Conservation (phyloP, 2,113 vertebrate genomes). For the Trogon surrucura region DNA sequence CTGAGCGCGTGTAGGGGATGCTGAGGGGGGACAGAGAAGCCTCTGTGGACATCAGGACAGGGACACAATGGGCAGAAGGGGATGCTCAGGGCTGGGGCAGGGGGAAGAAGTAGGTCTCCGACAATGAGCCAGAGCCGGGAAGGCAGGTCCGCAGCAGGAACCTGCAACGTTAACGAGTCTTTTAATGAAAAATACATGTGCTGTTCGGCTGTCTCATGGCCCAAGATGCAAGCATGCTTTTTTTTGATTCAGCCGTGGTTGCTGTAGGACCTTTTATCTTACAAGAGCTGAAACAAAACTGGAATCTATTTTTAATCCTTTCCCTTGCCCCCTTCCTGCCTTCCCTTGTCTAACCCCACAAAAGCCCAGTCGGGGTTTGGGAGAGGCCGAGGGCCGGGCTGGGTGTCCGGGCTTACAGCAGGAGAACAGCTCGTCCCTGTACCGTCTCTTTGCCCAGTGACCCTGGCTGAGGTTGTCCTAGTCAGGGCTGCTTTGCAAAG, state of each 20-base stretch:
- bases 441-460: neutral
- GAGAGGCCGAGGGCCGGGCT: neutral
- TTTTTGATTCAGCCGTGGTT: neutral
- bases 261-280: slow-evolving; percentile 33
- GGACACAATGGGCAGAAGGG: neutral
- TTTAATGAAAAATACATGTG: slow-evolving; percentile 40
- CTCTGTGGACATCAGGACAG: neutral
- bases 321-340: neutral
- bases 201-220: neutral
- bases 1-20: rapidly evolving
- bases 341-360: neutral
- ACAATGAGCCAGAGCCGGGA: neutral
- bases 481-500: neutral
- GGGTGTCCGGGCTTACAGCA: neutral
- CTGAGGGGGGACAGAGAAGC: neutral
- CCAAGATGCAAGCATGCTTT: rapidly evolving
- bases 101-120: neutral
- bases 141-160: neutral
- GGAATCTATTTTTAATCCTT: slow-evolving; percentile 33
- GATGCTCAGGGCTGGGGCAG: neutral
- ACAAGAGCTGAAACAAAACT: slow-evolving; percentile 21
- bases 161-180: slow-evolving; percentile 34
- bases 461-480: neutral
- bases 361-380: neutral
- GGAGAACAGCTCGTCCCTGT: neutral